phyloP scores from a whole-genome alignment of 2,113 vertebrate species.

The Vireo altiloquus region DNA sequence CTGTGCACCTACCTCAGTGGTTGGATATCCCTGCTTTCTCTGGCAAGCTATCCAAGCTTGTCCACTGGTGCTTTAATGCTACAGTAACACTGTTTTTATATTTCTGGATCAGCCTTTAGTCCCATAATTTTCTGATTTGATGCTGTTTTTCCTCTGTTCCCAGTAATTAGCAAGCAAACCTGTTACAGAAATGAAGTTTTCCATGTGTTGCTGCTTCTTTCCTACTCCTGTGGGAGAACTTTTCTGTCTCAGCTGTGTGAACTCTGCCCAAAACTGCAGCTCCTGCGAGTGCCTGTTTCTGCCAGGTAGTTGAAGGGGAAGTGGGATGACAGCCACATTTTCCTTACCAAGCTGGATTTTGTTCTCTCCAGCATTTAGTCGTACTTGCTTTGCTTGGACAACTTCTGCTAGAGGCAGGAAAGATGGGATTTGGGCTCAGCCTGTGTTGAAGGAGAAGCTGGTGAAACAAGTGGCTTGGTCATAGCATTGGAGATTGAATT shows the following conservation, averaged over 20 bases:
- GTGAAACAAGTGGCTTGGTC: accelerated
- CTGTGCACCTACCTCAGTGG: accelerated
- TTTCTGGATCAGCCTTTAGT: background rate
- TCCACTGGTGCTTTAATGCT: background rate
- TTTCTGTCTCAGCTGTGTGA: background rate
- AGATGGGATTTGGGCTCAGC: background rate
- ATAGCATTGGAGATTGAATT: background rate
- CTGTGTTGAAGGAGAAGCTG: background rate
- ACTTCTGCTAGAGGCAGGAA: background rate
- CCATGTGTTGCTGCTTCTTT: background rate
- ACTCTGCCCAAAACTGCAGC: background rate
- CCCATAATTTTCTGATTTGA: background rate
- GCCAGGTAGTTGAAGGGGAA: background rate
- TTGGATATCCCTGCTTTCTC: background rate
- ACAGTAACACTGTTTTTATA: background rate
- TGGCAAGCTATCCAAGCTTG: background rate
- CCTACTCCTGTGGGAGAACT: background rate
- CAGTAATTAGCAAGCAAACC: background rate
- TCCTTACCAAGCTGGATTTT: background rate
- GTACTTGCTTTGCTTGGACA: background rate
- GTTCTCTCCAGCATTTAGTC: background rate
- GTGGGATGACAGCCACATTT: background rate
- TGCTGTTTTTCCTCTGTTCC: background rate
- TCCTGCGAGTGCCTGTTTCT: background rate
- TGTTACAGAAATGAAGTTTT: background rate